Percentiles rank a stretch among this genome's conserved stretches.
Evolutionary conservation across 2,888 invertebrate species (phyloP).

Genomic region (Pseudococcus jackbeardsleyi): DNA sequence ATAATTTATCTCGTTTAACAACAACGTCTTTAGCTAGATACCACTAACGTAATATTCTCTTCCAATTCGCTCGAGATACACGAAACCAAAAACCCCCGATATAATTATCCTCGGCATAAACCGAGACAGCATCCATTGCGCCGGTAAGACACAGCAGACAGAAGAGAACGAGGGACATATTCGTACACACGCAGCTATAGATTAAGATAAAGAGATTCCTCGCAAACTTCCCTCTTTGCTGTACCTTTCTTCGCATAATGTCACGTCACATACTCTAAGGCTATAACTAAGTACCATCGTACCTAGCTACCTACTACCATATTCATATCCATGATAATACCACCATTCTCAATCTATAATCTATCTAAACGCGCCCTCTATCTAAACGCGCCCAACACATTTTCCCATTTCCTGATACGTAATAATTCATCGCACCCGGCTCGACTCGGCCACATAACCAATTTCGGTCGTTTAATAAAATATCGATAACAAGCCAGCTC

Average conservation of each 20-base stretch:
- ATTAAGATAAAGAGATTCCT: background rate
- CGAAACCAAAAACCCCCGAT: background rate
- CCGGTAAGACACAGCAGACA: background rate
- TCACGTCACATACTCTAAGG: background rate
- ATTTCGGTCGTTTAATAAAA: background rate
- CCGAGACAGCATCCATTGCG: background rate
- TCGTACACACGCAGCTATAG: background rate
- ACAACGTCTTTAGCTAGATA: constrained; percentile 1
- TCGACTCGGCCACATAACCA: too few species aligned
- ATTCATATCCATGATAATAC: background rate
- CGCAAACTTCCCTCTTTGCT: background rate
- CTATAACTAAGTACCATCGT: background rate
- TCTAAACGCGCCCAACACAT: background rate
- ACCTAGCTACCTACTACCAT: background rate
- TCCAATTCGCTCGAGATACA: background rate
- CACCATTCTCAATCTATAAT: background rate
- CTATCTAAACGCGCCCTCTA: background rate
- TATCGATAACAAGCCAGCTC: background rate
- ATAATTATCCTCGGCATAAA: background rate
- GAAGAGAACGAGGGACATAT: background rate
- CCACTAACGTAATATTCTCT: constrained; percentile 7
- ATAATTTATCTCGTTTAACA: constrained; percentile 12
- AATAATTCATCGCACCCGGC: too few species aligned
- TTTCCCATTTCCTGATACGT: too few species aligned
- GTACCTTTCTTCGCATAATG: background rate